Percentiles rank a stretch among this genome's conserved stretches.
Evolutionary conservation across 1,140 invertebrate genomes (phyloP).

Genomic region (Drosophila baimaii): DNA sequence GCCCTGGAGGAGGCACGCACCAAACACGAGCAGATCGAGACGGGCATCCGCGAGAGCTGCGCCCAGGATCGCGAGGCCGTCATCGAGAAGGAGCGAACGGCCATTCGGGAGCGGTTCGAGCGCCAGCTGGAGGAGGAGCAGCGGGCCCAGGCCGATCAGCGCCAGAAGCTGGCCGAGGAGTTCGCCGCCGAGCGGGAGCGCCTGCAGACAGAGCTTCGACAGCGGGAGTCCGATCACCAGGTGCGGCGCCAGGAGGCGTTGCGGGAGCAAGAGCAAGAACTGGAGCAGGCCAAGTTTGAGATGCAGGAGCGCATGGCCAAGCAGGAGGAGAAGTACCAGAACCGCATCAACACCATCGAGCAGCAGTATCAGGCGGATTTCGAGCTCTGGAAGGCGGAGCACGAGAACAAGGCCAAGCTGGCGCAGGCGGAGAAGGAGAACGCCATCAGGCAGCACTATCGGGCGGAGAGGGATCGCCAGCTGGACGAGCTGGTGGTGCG

Average conservation of each 20-base stretch:
- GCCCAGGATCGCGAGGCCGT: slow-evolving; percentile 85
- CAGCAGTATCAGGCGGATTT: slow-evolving; percentile 86
- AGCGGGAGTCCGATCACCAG: slow-evolving; percentile 83
- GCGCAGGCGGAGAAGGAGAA: slow-evolving; percentile 86
- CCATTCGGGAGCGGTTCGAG: slow-evolving; percentile 85
- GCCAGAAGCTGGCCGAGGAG: slow-evolving; percentile 85
- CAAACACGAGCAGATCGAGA: slow-evolving; percentile 85
- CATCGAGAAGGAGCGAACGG: slow-evolving; percentile 85
- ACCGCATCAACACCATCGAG: slow-evolving; percentile 85
- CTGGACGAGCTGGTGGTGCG: slow-evolving; percentile 88
- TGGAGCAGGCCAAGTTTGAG: slow-evolving; percentile 84
- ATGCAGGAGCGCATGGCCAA: slow-evolving; percentile 85
- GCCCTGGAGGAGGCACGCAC: slow-evolving; percentile 76
- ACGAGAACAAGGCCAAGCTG: slow-evolving; percentile 86
- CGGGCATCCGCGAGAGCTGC: slow-evolving; percentile 85
- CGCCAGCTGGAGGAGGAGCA: slow-evolving; percentile 86
- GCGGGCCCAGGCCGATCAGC: slow-evolving; percentile 85
- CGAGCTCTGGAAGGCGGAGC: slow-evolving; percentile 86
- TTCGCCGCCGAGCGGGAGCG: slow-evolving; percentile 84
- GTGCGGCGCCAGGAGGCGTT: slow-evolving; percentile 63
- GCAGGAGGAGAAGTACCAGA: slow-evolving; percentile 83
- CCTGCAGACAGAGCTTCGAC: slow-evolving; percentile 72
- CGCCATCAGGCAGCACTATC: slow-evolving; percentile 86
- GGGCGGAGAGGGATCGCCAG: slow-evolving; percentile 87
- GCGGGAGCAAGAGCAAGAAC: slow-evolving; percentile 72